These are phyloP conservation scores for Nomada ferruginata DNA, from an alignment of 2,888 invertebrate species.

Conservation along the genomic window DNA sequence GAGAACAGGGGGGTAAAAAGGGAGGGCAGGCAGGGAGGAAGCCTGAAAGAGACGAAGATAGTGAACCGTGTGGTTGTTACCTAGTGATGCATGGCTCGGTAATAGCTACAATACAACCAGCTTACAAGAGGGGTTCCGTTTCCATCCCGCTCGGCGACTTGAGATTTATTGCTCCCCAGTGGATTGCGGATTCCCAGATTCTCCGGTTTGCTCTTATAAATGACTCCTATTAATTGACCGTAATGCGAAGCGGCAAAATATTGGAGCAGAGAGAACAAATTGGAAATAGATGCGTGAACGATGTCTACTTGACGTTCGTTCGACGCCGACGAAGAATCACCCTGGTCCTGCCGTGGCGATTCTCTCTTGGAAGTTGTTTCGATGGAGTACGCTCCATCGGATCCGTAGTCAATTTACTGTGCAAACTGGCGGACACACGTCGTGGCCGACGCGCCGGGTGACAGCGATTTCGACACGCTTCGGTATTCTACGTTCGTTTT, in stretches of 20 bases:
- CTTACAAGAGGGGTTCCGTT: slow-evolving; percentile 83
- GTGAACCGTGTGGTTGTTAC: slow-evolving; percentile 81
- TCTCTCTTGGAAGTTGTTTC: neutral
- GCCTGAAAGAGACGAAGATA: slow-evolving; percentile 54
- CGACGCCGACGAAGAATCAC: neutral
- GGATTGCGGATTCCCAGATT: slow-evolving; percentile 83
- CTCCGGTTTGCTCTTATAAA: slow-evolving; percentile 83
- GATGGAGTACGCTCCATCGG: slow-evolving; percentile 8
- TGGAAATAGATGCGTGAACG: neutral
- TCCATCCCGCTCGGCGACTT: slow-evolving; percentile 78
- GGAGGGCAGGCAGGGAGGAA: slow-evolving; percentile 48
- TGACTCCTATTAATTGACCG: slow-evolving; percentile 84
- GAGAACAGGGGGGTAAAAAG: slow-evolving; percentile 23
- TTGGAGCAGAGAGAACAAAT: slow-evolving; percentile 25
- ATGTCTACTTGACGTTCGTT: too few species aligned
- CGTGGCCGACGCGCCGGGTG: slow-evolving; percentile 5
- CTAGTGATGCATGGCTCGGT: slow-evolving; percentile 84
- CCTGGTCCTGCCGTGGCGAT: neutral
- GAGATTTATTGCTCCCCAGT: slow-evolving; percentile 83
- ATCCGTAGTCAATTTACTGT: slow-evolving; percentile 34
- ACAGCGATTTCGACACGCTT: slow-evolving; percentile 42
- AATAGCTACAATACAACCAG: slow-evolving; percentile 84
- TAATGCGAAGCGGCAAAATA: slow-evolving; percentile 59
- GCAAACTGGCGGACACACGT: slow-evolving; percentile 16
- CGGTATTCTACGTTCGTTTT: slow-evolving; percentile 30